Percentiles rank a stretch among this genome's conserved stretches.
These are phyloP conservation scores for Oconnorella tubifera DNA, from an alignment of 2,888 invertebrate genomes.

Conservation along the genomic window DNA sequence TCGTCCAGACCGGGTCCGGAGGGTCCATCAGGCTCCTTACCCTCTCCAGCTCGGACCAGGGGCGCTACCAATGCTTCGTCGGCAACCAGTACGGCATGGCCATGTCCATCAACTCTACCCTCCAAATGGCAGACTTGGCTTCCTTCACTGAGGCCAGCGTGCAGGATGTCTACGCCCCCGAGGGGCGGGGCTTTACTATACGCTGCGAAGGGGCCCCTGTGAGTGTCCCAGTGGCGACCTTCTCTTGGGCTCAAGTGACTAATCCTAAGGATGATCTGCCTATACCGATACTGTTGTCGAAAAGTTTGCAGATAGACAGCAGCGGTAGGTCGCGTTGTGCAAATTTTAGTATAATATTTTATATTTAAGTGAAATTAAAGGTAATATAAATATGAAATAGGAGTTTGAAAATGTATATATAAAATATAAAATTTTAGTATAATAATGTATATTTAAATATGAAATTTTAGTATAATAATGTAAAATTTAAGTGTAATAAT, in stretches of 20 bases:
- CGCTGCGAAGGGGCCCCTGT: background rate
- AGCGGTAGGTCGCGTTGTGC: background rate
- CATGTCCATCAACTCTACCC: background rate
- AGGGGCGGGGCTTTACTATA: background rate
- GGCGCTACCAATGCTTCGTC: background rate
- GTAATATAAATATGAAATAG: too few species aligned
- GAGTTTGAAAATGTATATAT: too few species aligned
- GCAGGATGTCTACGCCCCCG: background rate
- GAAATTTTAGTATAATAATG: too few species aligned
- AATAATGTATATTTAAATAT: too few species aligned
- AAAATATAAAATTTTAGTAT: too few species aligned
- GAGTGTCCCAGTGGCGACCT: background rate
- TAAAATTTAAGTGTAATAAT: too few species aligned
- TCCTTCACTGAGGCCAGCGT: background rate
- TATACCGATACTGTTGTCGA: background rate
- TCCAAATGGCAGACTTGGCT: slow-evolving; percentile 8
- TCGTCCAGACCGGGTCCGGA: background rate
- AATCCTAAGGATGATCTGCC: background rate
- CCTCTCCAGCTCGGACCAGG: background rate
- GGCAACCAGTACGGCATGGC: background rate
- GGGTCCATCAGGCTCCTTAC: background rate
- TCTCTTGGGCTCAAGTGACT: background rate
- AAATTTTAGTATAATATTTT: too few species aligned
- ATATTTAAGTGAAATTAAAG: too few species aligned
- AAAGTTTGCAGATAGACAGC: background rate